phyloP scores from a whole-genome alignment of 1,140 invertebrate genomes.

The Aporrectodea caliginosa region DNA sequence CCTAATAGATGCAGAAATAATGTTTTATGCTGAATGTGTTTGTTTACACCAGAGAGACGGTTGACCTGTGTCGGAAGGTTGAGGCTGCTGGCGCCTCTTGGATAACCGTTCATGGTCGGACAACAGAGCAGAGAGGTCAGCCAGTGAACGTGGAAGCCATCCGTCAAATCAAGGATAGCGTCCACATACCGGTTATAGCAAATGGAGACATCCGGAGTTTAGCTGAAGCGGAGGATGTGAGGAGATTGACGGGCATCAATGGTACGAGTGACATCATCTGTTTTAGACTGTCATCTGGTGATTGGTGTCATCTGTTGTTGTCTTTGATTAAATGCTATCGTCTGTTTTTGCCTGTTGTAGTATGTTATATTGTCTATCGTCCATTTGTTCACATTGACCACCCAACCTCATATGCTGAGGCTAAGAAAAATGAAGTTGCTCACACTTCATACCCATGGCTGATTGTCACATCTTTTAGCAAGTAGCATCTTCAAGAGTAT shows the following conservation, averaged over 20 bases:
- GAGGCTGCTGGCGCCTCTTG: conserved; percentile 82
- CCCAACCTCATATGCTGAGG: no score
- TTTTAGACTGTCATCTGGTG: neutral
- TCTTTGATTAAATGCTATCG: neutral
- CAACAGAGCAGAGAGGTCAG: conserved; percentile 71
- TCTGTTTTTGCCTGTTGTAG: conserved; percentile 4
- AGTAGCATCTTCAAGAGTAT: no score
- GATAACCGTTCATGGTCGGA: conserved; percentile 84
- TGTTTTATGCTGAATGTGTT: conserved; percentile 3
- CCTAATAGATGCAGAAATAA: neutral
- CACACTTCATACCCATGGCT: no score
- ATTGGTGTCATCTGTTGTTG: neutral
- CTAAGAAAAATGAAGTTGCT: no score
- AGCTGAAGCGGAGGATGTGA: conserved; percentile 66
- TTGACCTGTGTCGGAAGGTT: conserved; percentile 72
- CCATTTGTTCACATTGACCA: no score
- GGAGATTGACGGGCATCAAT: conserved; percentile 67
- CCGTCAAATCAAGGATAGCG: conserved; percentile 66
- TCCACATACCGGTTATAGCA: conserved; percentile 77
- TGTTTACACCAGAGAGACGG: conserved; percentile 55
- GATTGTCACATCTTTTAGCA: no score
- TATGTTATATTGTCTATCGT: neutral
- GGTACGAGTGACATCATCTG: no score
- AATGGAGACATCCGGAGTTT: conserved; percentile 82
- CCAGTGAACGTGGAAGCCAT: conserved; percentile 73